Percentiles rank a stretch among this genome's conserved stretches.
Conservation (phyloP, 2,888 invertebrate species). For the Eumerus sabulonum region DNA sequence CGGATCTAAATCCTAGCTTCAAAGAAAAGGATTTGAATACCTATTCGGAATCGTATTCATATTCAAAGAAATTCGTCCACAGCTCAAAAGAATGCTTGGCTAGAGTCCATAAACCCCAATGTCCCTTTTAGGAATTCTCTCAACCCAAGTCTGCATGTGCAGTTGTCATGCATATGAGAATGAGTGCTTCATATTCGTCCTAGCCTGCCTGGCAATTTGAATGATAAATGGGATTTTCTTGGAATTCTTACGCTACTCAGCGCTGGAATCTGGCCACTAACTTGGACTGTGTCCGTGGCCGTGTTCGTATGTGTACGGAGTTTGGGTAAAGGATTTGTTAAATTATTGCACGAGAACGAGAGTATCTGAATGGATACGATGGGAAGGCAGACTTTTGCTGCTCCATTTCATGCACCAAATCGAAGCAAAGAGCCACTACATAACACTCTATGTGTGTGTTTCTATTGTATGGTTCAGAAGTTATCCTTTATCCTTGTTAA, state of each 20-base stretch:
- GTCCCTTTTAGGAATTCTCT: slow-evolving; percentile 20
- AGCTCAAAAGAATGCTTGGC: slow-evolving; percentile 3
- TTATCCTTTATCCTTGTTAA: slow-evolving; percentile 58
- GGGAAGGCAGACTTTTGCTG: slow-evolving; percentile 49
- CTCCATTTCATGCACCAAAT: slow-evolving; percentile 52
- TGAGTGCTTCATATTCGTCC: slow-evolving; percentile 4
- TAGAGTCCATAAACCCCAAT: slow-evolving; percentile 38
- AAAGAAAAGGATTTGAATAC: not conserved
- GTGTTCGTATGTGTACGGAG: too few relatives aligned
- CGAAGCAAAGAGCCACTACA: slow-evolving; percentile 36
- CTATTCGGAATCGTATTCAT: slow-evolving; percentile 21
- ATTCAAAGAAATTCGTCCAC: slow-evolving; percentile 12
- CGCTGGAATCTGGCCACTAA: slow-evolving; percentile 15
- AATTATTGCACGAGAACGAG: slow-evolving; percentile 6
- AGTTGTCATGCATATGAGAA: slow-evolving; percentile 57
- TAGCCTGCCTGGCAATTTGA: slow-evolving; percentile 18
- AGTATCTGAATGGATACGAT: slow-evolving; percentile 10
- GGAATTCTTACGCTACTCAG: slow-evolving; percentile 33
- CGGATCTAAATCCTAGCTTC: not conserved
- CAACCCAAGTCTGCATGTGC: slow-evolving; percentile 35
- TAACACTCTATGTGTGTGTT: slow-evolving; percentile 47
- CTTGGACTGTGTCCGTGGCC: not conserved
- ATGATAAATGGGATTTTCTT: slow-evolving; percentile 64
- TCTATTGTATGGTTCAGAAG: slow-evolving; percentile 55
- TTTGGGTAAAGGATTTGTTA: slow-evolving; percentile 22